A percentile compares a stretch with the other conserved stretches of the same genome.
These are phyloP conservation scores for Nothura maculosa DNA, from an alignment of 2,797 vertebrate species.

Conservation along the genomic window DNA sequence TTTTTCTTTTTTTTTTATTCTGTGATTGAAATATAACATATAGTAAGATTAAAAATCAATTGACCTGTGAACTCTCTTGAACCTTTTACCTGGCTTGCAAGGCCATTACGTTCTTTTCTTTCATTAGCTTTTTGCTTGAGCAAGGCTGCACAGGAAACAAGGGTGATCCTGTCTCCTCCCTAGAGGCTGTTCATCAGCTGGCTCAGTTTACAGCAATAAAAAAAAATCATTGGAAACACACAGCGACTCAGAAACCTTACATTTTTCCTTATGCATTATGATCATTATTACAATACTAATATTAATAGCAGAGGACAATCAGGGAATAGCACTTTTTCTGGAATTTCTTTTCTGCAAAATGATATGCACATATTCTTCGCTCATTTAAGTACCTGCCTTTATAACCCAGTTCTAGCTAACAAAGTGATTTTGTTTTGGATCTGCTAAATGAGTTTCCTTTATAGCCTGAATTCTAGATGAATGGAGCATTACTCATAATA, in stretches of 20 bases:
- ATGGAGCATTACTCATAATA: not conserved
- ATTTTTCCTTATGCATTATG: conserved; percentile 14
- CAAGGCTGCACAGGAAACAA: conserved; percentile 86
- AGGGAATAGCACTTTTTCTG: not conserved
- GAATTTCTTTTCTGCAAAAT: conserved; percentile 32
- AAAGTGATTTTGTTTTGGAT: not conserved
- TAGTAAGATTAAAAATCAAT: conserved; percentile 77
- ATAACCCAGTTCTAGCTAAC: not conserved
- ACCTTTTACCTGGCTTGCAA: conserved; percentile 88
- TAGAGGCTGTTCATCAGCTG: conserved; percentile 90
- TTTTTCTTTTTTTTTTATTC: not conserved
- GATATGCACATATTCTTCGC: not conserved
- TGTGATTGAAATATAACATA: conserved; percentile 67
- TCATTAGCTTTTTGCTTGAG: conserved; percentile 90
- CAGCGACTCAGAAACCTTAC: conserved; percentile 21
- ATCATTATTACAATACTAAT: not conserved
- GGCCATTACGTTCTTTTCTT: conserved; percentile 91
- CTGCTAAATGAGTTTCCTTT: conserved; percentile 21
- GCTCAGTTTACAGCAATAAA: conserved; percentile 90
- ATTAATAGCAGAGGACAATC: not conserved
- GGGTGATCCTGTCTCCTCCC: conserved; percentile 81
- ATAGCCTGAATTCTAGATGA: not conserved
- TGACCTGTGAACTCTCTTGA: conserved; percentile 82
- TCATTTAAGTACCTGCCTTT: not conserved
- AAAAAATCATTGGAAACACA: conserved; percentile 65